Evolutionary conservation across 2,113 vertebrate genomes (phyloP).

Genomic region (Emydura subglobosa): DNA sequence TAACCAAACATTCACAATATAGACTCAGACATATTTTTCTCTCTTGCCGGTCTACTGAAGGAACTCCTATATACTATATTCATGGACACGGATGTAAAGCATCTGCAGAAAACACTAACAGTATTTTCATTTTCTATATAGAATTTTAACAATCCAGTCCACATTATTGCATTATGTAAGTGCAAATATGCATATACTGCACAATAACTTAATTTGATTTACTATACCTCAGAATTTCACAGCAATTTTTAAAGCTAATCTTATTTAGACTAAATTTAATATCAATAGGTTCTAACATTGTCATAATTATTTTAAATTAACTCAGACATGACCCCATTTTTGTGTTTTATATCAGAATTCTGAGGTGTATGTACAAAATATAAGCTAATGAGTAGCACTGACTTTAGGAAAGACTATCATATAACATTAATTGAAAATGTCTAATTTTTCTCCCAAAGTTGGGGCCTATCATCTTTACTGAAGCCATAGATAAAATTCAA

Average conservation of each 20-base stretch:
- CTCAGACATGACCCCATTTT: neutral
- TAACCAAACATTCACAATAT: neutral
- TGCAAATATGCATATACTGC: slow-evolving; percentile 14
- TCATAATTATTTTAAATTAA: slow-evolving; percentile 21
- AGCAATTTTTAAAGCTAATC: slow-evolving; percentile 32
- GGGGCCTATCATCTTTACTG: neutral
- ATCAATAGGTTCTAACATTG: neutral
- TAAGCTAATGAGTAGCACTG: slow-evolving; percentile 4
- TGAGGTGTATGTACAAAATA: neutral
- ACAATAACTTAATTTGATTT: slow-evolving; percentile 38
- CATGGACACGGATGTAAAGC: neutral
- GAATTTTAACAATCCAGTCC: neutral
- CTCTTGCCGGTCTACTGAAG: neutral
- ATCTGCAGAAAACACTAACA: neutral
- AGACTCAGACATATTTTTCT: neutral
- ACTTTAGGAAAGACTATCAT: slow-evolving; percentile 42
- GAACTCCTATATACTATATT: neutral
- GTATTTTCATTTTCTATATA: neutral
- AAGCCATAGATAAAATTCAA: neutral
- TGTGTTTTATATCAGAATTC: neutral
- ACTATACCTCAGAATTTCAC: slow-evolving; percentile 21
- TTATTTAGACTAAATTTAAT: neutral
- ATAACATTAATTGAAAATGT: neutral
- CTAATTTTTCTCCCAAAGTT: neutral
- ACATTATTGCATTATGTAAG: slow-evolving; percentile 14